These are phyloP conservation scores for Trissolcus brochymenae DNA, from an alignment of 2,888 invertebrate genomes.

Conservation along the genomic window DNA sequence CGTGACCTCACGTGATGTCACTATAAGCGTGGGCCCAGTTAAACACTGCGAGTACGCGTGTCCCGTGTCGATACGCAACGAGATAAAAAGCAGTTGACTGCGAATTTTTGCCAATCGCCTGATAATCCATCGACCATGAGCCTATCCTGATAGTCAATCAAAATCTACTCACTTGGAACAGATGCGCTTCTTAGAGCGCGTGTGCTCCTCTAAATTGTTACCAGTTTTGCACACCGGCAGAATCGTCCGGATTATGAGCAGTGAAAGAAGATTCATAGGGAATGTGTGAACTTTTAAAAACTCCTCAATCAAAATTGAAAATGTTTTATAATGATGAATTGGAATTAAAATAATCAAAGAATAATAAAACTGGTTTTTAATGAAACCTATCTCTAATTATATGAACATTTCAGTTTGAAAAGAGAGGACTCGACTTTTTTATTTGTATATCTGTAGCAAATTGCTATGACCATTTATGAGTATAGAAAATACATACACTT, in stretches of 20 bases:
- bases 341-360: too few species aligned
- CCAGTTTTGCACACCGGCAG: conserved; percentile 11
- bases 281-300: too few species aligned
- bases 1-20: conserved; percentile 65
- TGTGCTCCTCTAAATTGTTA: conserved; percentile 12
- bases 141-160: conserved; percentile 37
- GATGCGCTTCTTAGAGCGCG: conserved; percentile 21
- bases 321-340: too few species aligned
- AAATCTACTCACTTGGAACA: conserved; percentile 47
- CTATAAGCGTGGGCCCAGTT: conserved; percentile 54
- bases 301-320: too few species aligned
- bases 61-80: conserved; percentile 31
- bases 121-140: conserved; percentile 49
- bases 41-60: conserved; percentile 39
- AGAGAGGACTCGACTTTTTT: too few species aligned
- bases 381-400: too few species aligned
- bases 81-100: conserved; percentile 60
- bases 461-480: too few species aligned
- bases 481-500: too few species aligned
- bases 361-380: too few species aligned
- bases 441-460: too few species aligned
- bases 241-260: background rate
- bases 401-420: too few species aligned
- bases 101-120: conserved; percentile 50
- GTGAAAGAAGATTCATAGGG: too few species aligned